Evolutionary conservation across 2,888 invertebrate genomes (phyloP).

Genomic region (Himalopsyche tibetana): DNA sequence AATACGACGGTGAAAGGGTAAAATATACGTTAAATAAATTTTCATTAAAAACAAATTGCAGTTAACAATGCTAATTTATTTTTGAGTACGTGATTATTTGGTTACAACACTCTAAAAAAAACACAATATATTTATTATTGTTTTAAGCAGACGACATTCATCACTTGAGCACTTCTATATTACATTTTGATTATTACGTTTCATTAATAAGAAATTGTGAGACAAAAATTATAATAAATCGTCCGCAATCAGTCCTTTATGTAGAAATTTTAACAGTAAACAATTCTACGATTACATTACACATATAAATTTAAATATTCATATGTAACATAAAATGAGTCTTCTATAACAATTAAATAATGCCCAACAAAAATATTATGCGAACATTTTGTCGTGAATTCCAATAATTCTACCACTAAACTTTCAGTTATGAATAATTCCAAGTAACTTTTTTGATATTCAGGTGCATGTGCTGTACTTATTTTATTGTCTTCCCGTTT

Average conservation of each 20-base stretch:
- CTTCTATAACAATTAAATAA: constrained; percentile 39
- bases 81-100: constrained; percentile 14
- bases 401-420: background rate
- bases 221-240: constrained; percentile 60
- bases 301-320: constrained; percentile 24
- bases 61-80: background rate
- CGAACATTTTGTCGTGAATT: constrained; percentile 13
- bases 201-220: constrained; percentile 2
- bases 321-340: constrained; percentile 47
- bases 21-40: background rate
- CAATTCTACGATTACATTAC: constrained; percentile 34
- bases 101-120: background rate
- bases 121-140: constrained; percentile 7
- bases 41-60: background rate
- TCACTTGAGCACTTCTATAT: constrained; percentile 17
- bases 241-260: constrained; percentile 47
- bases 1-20: constrained; percentile 12
- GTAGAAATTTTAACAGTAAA: constrained; percentile 50
- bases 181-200: background rate
- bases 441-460: too few species aligned
- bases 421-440: too few species aligned
- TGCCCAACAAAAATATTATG: constrained; percentile 31
- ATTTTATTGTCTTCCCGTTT: too few species aligned
- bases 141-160: constrained; percentile 18
- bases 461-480: too few species aligned